phyloP scores from a whole-genome alignment of 1,140 invertebrate genomes.

The Laodelphax striatellus region DNA sequence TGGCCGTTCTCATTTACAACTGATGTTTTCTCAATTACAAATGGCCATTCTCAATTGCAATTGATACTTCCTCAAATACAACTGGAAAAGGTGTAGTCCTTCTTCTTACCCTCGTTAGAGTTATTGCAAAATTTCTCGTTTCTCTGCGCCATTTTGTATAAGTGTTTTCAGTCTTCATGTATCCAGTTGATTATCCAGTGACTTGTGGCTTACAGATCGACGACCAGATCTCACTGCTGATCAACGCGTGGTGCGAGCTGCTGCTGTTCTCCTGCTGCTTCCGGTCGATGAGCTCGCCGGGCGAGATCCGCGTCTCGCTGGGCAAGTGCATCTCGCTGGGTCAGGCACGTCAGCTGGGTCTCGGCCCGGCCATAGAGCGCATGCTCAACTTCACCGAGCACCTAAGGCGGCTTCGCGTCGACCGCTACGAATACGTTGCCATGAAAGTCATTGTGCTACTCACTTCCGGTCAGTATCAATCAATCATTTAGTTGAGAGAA shows the following conservation, averaged over 20 bases:
- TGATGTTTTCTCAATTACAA: too few relatives aligned
- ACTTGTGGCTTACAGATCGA: conserved; percentile 52
- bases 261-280: conserved; percentile 87
- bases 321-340: conserved; percentile 65
- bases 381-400: conserved; percentile 93
- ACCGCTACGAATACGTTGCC: conserved; percentile 92
- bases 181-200: too few relatives aligned
- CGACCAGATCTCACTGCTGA: conserved; percentile 91
- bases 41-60: too few relatives aligned
- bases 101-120: too few relatives aligned
- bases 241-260: conserved; percentile 96
- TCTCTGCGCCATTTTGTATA: too few relatives aligned
- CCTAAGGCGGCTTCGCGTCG: conserved; percentile 76
- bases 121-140: too few relatives aligned
- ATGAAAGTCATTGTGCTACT: conserved; percentile 91
- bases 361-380: conserved; percentile 75
- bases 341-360: conserved; percentile 54
- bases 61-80: too few relatives aligned
- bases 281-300: conserved; percentile 73
- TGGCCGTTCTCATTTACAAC: too few relatives aligned
- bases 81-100: too few relatives aligned
- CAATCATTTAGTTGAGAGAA: too few relatives aligned
- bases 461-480: conserved; percentile 61
- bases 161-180: too few relatives aligned
- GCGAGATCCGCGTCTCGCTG: conserved; percentile 69